These are phyloP conservation scores for Cotesia typhae DNA, from an alignment of 1,140 invertebrate species.

Conservation along the genomic window DNA sequence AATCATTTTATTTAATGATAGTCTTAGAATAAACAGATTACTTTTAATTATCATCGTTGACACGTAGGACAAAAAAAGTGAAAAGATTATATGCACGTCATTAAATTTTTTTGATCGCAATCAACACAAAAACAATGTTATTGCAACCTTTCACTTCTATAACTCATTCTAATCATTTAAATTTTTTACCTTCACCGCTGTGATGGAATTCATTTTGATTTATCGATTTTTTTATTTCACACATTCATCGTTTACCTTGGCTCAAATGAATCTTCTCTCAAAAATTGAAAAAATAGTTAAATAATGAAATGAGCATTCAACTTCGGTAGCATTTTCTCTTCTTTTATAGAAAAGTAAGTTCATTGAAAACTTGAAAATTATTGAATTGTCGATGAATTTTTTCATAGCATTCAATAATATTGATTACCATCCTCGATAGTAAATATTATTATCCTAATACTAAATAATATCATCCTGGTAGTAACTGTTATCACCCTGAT, in stretches of 20 bases:
- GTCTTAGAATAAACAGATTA: too few species aligned
- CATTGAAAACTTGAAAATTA: too few species aligned
- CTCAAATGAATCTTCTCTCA: background rate
- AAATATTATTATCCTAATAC: too few species aligned
- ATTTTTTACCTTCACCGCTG: background rate
- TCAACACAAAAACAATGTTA: background rate
- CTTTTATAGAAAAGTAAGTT: too few species aligned
- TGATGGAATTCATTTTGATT: background rate
- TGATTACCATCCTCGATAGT: too few species aligned
- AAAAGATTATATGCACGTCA: background rate
- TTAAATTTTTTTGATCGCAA: background rate
- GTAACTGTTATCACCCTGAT: too few species aligned
- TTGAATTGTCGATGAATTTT: too few species aligned
- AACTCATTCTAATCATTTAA: background rate
- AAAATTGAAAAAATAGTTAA: background rate
- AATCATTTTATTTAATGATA: too few species aligned
- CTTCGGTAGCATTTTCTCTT: too few species aligned
- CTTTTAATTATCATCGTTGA: background rate
- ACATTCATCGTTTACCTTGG: conserved; percentile 4
- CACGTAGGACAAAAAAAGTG: background rate
- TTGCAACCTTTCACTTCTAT: conserved; percentile 5
- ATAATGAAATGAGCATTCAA: too few species aligned
- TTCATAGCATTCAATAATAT: too few species aligned
- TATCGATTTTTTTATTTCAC: background rate
- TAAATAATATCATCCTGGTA: too few species aligned